These are phyloP conservation scores for Chaitophorus viminalis DNA, from an alignment of 2,888 invertebrate species.

Conservation along the genomic window DNA sequence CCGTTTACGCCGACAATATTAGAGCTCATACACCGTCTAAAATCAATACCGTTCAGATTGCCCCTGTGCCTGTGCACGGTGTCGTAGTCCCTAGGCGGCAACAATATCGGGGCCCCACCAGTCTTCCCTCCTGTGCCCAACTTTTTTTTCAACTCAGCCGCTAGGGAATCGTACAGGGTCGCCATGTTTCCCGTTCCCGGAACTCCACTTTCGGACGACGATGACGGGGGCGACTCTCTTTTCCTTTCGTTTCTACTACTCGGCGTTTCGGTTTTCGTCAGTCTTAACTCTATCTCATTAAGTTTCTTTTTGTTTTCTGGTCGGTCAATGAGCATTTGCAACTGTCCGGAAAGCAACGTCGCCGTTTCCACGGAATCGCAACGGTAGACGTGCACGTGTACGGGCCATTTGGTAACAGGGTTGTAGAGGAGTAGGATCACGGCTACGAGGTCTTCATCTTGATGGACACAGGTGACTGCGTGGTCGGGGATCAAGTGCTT, in stretches of 20 bases:
- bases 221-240: conserved; percentile 49
- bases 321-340: conserved; percentile 82
- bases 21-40: conserved; percentile 76
- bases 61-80: conserved; percentile 85
- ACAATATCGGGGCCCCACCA: conserved; percentile 71
- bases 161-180: conserved; percentile 86
- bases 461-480: conserved; percentile 90
- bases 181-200: conserved; percentile 62
- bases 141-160: conserved; percentile 87
- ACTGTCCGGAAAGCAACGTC: conserved; percentile 82
- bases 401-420: conserved; percentile 91
- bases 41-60: conserved; percentile 79
- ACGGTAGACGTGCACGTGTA: conserved; percentile 94
- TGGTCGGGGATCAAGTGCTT: conserved; percentile 95
- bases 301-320: conserved; percentile 89
- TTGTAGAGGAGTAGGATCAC: conserved; percentile 93
- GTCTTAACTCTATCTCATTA: conserved; percentile 78
- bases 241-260: conserved; percentile 44
- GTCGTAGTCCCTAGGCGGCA: conserved; percentile 95
- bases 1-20: conserved; percentile 74
- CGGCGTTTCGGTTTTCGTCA: conserved; percentile 66
- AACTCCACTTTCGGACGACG: conserved; percentile 63
- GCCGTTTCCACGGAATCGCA: conserved; percentile 96
- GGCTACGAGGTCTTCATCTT: conserved; percentile 92
- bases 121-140: conserved; percentile 69